phyloP scores from a whole-genome alignment of 2,113 vertebrate species.

The Bos javanicus region DNA sequence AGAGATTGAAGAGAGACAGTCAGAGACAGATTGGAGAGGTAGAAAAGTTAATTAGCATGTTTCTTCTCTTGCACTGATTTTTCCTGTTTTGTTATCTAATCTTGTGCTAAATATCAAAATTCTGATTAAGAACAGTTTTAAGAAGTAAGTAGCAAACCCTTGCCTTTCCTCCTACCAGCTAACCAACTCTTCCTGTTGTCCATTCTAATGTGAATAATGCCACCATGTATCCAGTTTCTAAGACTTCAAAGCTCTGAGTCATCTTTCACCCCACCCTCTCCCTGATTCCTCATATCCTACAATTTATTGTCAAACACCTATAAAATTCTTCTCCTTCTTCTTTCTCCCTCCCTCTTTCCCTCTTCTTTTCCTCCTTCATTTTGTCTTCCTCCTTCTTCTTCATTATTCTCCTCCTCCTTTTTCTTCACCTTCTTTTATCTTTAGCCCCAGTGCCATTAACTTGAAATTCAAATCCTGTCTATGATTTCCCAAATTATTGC shows the following conservation, averaged over 20 bases:
- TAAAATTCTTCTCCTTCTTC: not conserved
- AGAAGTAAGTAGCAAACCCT: not conserved
- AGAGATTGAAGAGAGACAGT: not conserved
- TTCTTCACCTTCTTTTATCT: not conserved
- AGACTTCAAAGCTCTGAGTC: constrained; percentile 17
- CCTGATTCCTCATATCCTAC: not conserved
- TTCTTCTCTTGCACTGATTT: not conserved
- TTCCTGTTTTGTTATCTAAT: not conserved
- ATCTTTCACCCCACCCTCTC: not conserved
- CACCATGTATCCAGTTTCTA: not conserved
- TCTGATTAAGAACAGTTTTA: not conserved
- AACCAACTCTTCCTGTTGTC: not conserved
- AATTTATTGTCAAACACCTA: constrained; percentile 23
- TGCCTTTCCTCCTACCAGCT: not conserved
- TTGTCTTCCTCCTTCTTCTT: not conserved
- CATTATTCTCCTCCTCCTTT: not conserved
- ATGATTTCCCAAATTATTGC: not conserved
- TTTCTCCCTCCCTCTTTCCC: not conserved
- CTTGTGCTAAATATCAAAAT: not conserved
- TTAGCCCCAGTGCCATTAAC: not conserved
- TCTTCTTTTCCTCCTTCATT: not conserved
- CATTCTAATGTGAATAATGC: not conserved
- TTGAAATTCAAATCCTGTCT: not conserved
- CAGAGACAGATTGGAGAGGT: not conserved
- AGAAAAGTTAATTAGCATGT: not conserved